phyloP scores from a whole-genome alignment of 2,888 invertebrate genomes.

The Neoascia interrupta region DNA sequence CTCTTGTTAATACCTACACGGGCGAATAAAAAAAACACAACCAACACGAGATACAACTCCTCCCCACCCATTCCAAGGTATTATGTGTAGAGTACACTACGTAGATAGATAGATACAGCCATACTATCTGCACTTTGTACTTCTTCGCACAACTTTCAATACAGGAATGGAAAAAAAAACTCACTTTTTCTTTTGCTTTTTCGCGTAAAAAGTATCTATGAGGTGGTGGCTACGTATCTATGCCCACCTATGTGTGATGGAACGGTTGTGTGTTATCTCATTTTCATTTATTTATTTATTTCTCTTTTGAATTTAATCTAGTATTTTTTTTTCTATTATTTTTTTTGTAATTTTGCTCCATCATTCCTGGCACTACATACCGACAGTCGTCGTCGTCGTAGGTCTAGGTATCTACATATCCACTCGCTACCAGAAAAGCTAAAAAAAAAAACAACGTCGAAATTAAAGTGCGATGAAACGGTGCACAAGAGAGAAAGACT shows the following conservation, averaged over 20 bases:
- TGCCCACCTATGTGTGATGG: slow-evolving; percentile 68
- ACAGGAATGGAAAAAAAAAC: slow-evolving; percentile 26
- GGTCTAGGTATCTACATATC: neutral
- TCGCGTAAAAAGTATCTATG: slow-evolving; percentile 55
- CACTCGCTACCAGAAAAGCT: slow-evolving; percentile 4
- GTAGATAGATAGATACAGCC: neutral
- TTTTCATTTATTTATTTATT: slow-evolving; percentile 70
- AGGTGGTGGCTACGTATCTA: slow-evolving; percentile 66
- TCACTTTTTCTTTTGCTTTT: slow-evolving; percentile 9
- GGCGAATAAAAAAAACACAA: slow-evolving; percentile 27
- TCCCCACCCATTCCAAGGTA: slow-evolving; percentile 70
- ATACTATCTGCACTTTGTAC: slow-evolving; percentile 59
- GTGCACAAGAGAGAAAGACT: slow-evolving; percentile 56
- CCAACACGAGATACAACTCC: slow-evolving; percentile 64
- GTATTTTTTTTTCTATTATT: slow-evolving; percentile 17
- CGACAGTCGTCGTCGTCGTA: slow-evolving; percentile 36
- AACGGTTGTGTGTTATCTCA: slow-evolving; percentile 67
- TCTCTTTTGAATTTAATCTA: slow-evolving; percentile 64
- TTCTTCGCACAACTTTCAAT: slow-evolving; percentile 63
- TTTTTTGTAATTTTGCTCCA: slow-evolving; percentile 25
- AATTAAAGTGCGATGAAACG: slow-evolving; percentile 58
- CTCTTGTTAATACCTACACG: slow-evolving; percentile 66
- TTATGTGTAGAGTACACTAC: neutral
- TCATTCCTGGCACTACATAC: slow-evolving; percentile 50
- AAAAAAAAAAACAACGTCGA: slow-evolving; percentile 5